Evolutionary conservation across 2,797 vertebrate genomes (phyloP).

Genomic region (Oryzias dopingdopingensis): DNA sequence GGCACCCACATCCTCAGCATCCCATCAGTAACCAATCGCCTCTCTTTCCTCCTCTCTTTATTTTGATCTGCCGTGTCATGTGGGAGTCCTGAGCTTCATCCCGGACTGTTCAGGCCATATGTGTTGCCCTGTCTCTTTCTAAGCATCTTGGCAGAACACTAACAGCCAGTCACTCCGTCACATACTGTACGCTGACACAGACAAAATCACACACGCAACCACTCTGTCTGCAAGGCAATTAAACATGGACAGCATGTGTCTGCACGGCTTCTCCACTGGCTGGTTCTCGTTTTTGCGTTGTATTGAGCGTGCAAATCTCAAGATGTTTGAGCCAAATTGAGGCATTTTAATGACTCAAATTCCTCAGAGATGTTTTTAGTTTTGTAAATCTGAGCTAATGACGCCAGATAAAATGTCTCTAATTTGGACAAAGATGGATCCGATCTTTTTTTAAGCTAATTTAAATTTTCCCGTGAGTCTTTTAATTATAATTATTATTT

Average conservation of each 20-base stretch:
- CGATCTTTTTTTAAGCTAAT: too few species aligned
- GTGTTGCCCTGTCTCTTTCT: slow-evolving; percentile 52
- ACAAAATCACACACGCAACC: slow-evolving; percentile 17
- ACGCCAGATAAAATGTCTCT: too few species aligned
- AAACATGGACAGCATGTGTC: slow-evolving; percentile 38
- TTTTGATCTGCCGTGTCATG: slow-evolving; percentile 62
- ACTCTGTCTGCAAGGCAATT: slow-evolving; percentile 30
- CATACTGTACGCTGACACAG: slow-evolving; percentile 20
- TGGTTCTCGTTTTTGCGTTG: slow-evolving; percentile 26
- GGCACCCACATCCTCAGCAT: too few species aligned
- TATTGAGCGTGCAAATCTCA: slow-evolving; percentile 6
- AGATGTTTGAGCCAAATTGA: too few species aligned
- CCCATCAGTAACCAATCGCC: neutral
- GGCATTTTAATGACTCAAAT: too few species aligned
- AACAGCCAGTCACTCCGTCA: slow-evolving; percentile 11
- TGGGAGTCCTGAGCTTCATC: slow-evolving; percentile 61
- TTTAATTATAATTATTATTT: too few species aligned
- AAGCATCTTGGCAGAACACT: slow-evolving; percentile 38
- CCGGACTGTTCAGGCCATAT: slow-evolving; percentile 65
- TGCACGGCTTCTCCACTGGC: slow-evolving; percentile 19
- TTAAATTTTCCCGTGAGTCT: too few species aligned
- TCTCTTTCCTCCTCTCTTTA: slow-evolving; percentile 37
- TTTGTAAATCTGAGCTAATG: too few species aligned
- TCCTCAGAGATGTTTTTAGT: too few species aligned
- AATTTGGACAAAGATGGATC: too few species aligned